Evolutionary conservation across 2,113 vertebrate genomes (phyloP), one percentile per base, ranked within the genome.

Genomic region (Dryoscopus gambensis): DNA sequence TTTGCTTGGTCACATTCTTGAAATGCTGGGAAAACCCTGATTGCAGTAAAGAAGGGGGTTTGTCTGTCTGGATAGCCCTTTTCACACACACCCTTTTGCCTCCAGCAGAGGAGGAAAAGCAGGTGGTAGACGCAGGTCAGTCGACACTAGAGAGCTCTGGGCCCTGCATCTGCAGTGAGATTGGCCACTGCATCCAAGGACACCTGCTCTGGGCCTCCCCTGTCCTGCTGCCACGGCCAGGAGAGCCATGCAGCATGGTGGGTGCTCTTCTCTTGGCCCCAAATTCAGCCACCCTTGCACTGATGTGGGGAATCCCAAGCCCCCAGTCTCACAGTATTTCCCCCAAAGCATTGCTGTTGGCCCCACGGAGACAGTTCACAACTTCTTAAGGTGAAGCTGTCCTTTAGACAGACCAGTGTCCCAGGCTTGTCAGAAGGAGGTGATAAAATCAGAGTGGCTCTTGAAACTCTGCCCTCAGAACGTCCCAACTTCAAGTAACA

Each of bases 221-320:
- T 5, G 1, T 40, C 8, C 47, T 6, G 1, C 39, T 59, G 57
- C 53, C 2, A 4, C 2, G 3, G 49, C 40, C 47, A 35, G 79
- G 62, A 76, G 28, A 69, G 57, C 83, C 40, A 0, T 37, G 46
- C 53, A 69, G 59, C 25, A 7, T 2, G 10, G 37, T 31, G 64
- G 13, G 11, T 35, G 40, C 68, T 84, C 40, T 79, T 79, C 39
- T 40, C 42, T 68, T 42, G 69, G 39, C 74, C 71, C n/a, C 71
- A 49, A 44, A 25, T 42, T 39, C 67, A 52, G 59, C 77, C 39
- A 12, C 52, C 57, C 30, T 50, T 60, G 27, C 0, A 0, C 39
- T 73, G 47, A 7, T 64, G 47, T 1, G 2, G 35, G 50, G 17
- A 73, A 19, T 69, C 22, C 63, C n/a, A 49, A 74, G 46, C 40